Evolutionary conservation across 2,797 vertebrate genomes (phyloP).

Genomic region (Falco peregrinus): DNA sequence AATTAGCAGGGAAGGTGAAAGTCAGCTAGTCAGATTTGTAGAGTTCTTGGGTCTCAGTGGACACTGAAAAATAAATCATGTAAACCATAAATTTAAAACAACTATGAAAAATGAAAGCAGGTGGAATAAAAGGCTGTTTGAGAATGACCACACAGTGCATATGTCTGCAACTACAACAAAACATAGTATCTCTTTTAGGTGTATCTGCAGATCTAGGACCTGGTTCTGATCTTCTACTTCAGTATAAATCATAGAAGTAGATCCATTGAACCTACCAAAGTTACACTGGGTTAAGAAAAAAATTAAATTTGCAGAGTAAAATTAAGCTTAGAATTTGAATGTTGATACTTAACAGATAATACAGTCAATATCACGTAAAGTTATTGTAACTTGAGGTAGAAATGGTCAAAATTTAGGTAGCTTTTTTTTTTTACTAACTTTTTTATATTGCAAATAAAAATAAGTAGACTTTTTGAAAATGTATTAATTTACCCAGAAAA

Average conservation of each 20-base stretch:
- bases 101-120: slow-evolving; percentile 29
- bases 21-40: slow-evolving; percentile 50
- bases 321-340: neutral
- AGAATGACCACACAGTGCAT: slow-evolving; percentile 17
- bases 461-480: neutral
- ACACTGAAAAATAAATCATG: slow-evolving; percentile 35
- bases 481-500: neutral
- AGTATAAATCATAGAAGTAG: neutral
- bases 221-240: neutral
- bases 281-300: neutral
- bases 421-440: neutral
- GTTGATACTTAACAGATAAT: neutral
- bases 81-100: slow-evolving; percentile 56
- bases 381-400: neutral
- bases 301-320: neutral
- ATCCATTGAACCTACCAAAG: neutral
- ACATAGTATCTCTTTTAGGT: neutral
- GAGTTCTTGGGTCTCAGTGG: slow-evolving; percentile 32
- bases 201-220: neutral
- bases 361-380: neutral
- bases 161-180: neutral
- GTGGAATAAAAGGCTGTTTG: slow-evolving; percentile 35
- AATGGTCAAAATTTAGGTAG: neutral
- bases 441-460: neutral
- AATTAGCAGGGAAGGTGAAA: slow-evolving; percentile 59